Evolutionary conservation across 2,113 vertebrate genomes (phyloP).

Genomic region (Paramormyrops kingsleyae): DNA sequence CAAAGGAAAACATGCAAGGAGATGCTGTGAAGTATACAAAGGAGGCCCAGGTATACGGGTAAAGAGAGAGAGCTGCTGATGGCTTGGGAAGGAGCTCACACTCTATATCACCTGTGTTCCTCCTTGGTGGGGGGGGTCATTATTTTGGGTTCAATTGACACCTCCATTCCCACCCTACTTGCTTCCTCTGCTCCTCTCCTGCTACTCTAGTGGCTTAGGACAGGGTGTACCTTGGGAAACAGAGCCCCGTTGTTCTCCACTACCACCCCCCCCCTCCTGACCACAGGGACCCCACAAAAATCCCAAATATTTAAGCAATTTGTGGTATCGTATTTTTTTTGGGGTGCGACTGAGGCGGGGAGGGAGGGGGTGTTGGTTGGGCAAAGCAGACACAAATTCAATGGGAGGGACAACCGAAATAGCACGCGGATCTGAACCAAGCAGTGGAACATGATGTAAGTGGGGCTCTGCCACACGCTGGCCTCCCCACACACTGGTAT

Average conservation of each 20-base stretch:
- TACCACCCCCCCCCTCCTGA: constrained; percentile 34
- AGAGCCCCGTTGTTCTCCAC: constrained; percentile 54
- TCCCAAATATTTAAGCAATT: constrained; percentile 69
- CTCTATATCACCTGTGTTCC: not conserved
- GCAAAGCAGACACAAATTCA: constrained; percentile 46
- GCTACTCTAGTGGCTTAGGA: constrained; percentile 42
- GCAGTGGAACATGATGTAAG: not conserved
- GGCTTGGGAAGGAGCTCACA: not conserved
- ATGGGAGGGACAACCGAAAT: constrained; percentile 35
- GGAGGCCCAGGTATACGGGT: not conserved
- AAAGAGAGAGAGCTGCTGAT: not conserved
- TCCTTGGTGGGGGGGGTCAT: not conserved
- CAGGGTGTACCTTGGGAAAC: constrained; percentile 46
- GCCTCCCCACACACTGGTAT: not conserved
- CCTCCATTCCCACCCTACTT: constrained; percentile 4
- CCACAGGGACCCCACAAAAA: constrained; percentile 61
- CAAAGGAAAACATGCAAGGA: not conserved
- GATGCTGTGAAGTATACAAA: not conserved
- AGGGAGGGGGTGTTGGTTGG: constrained; percentile 1
- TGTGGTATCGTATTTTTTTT: constrained; percentile 66
- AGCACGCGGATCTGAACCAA: not conserved
- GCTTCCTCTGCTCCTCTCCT: constrained; percentile 26
- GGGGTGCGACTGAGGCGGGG: constrained; percentile 27
- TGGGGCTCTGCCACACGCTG: not conserved
- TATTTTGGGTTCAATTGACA: not conserved